A percentile compares a stretch with the other conserved stretches of the same genome.
These are phyloP conservation scores for Patiria miniata DNA, from an alignment of 35 echinoderm and acorn worm species.

Conservation along the genomic window DNA sequence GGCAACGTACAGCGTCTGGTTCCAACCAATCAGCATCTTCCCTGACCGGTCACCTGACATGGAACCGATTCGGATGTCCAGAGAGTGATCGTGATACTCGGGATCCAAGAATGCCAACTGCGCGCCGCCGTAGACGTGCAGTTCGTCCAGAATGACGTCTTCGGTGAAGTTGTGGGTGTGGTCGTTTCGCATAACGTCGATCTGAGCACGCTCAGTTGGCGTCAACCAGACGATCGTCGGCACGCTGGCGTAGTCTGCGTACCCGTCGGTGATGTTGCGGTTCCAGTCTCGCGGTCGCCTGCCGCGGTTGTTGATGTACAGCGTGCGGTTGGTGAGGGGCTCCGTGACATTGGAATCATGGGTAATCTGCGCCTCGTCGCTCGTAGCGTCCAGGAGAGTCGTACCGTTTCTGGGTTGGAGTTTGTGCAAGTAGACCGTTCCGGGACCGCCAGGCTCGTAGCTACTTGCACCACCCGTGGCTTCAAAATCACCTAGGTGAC, in stretches of 20 bases:
- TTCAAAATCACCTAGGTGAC: constrained; percentile 68
- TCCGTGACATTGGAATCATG: constrained; percentile 87
- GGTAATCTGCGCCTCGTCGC: constrained; percentile 69
- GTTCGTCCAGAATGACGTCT: constrained; percentile 78
- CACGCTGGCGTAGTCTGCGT: constrained; percentile 21
- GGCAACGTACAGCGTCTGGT: constrained; percentile 67
- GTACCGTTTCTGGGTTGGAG: constrained; percentile 82
- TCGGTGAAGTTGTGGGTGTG: constrained; percentile 66
- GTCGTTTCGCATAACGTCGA: constrained; percentile 52
- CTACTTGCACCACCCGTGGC: constrained; percentile 59
- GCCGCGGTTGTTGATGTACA: constrained; percentile 94
- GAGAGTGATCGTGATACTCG: background rate
- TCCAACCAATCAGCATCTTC: constrained; percentile 71
- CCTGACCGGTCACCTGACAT: constrained; percentile 74
- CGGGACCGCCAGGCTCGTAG: constrained; percentile 89
- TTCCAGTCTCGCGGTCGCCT: constrained; percentile 34
- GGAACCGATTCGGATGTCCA: constrained; percentile 69
- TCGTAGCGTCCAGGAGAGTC: constrained; percentile 71
- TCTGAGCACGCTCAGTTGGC: constrained; percentile 46
- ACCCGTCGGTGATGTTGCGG: constrained; percentile 73
- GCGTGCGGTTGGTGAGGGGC: constrained; percentile 79
- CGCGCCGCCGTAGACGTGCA: constrained; percentile 82
- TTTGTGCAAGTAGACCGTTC: constrained; percentile 84
- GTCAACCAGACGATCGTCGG: constrained; percentile 73
- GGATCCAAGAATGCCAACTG: constrained; percentile 73